These are phyloP conservation scores for Chromis chromis DNA, from an alignment of 2,797 vertebrate genomes.

Conservation along the genomic window DNA sequence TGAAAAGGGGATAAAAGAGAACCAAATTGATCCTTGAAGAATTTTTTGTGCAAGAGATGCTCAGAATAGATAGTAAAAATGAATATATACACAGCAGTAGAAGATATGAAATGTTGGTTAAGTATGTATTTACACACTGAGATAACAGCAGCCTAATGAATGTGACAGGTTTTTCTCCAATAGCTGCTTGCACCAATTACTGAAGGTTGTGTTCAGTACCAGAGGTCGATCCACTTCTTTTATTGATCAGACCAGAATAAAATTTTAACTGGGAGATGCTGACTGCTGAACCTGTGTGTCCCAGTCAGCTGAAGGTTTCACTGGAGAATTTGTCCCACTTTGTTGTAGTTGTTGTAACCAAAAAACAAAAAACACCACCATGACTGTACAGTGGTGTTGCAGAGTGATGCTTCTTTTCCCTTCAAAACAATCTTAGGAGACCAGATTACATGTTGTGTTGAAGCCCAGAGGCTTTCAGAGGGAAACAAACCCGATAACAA, in stretches of 20 bases:
- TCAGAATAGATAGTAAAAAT: too few species aligned
- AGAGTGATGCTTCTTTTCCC: neutral
- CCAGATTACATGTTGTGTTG: neutral
- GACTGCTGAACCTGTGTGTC: neutral
- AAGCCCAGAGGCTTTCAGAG: neutral
- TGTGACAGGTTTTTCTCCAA: neutral
- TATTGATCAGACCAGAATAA: too few species aligned
- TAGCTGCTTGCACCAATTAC: too few species aligned
- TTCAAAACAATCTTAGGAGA: neutral
- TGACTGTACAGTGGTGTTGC: neutral
- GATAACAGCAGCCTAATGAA: too few species aligned
- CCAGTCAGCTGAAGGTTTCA: neutral
- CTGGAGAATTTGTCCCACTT: neutral
- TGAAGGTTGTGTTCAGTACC: too few species aligned
- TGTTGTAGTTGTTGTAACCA: neutral
- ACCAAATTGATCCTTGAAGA: neutral
- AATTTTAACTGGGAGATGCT: too few species aligned
- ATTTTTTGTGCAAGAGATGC: too few species aligned
- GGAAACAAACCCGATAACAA: neutral
- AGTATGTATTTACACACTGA: neutral
- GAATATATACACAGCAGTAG: neutral
- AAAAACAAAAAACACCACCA: too few species aligned
- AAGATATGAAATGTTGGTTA: neutral
- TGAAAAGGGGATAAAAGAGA: neutral
- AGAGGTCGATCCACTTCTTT: too few species aligned